A percentile compares a stretch with the other conserved stretches of the same genome.
phyloP scores from a whole-genome alignment of 2,888 invertebrate genomes.

The Melanargia galathea region DNA sequence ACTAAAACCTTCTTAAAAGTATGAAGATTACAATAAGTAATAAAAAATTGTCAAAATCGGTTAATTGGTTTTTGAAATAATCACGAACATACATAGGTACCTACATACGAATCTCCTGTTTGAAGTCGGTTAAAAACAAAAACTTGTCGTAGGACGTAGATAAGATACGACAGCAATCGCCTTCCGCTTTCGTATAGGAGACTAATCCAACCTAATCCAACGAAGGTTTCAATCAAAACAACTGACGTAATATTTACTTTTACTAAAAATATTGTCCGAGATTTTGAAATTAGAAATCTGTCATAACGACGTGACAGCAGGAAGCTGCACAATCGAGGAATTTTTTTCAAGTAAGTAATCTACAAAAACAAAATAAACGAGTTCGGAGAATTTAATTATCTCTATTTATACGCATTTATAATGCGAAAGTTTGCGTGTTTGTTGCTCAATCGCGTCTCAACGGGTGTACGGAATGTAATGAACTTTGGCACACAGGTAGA shows the following conservation, averaged over 20 bases:
- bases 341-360: not conserved
- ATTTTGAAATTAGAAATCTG: slow-evolving; percentile 15
- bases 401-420: no score
- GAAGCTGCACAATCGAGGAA: slow-evolving; percentile 16
- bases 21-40: no score
- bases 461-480: no score
- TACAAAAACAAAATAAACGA: not conserved
- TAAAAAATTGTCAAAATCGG: no score
- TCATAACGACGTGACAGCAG: slow-evolving; percentile 20
- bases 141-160: not conserved
- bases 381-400: slow-evolving; percentile 13
- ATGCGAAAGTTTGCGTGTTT: no score
- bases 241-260: slow-evolving; percentile 13
- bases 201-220: not conserved
- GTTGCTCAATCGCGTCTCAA: no score
- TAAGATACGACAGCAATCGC: not conserved
- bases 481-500: no score
- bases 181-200: not conserved
- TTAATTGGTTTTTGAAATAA: no score
- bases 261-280: not conserved
- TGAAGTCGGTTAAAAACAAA: no score
- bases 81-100: no score
- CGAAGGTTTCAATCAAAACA: slow-evolving; percentile 7
- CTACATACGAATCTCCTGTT: no score
- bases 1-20: no score